Percentiles rank a stretch among this genome's conserved stretches.
phyloP scores from a whole-genome alignment of 2,888 invertebrate genomes.

The Drosophila anomelani region DNA sequence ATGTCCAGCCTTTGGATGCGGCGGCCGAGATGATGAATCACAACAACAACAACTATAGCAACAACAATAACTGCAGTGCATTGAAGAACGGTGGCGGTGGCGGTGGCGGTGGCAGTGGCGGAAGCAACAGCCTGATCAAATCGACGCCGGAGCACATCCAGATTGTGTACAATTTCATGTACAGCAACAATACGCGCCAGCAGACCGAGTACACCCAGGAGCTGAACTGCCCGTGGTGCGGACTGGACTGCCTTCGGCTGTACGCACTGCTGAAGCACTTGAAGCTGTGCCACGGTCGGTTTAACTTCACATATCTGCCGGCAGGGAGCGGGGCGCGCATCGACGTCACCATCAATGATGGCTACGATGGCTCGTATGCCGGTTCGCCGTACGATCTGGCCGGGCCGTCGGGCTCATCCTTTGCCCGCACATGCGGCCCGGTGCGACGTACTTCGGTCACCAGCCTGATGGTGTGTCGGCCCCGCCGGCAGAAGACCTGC shows the following conservation, averaged over 20 bases:
- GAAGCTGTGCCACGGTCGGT: slow-evolving; percentile 96
- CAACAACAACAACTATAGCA: slow-evolving; percentile 72
- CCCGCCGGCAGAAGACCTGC: slow-evolving; percentile 86
- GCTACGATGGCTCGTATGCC: slow-evolving; percentile 97
- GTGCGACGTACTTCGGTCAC: slow-evolving; percentile 88
- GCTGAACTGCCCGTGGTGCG: slow-evolving; percentile 98
- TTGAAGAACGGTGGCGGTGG: slow-evolving; percentile 45
- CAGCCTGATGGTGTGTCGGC: slow-evolving; percentile 88
- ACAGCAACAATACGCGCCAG: slow-evolving; percentile 97
- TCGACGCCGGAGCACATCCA: slow-evolving; percentile 87
- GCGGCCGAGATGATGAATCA: slow-evolving; percentile 73
- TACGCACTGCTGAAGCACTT: slow-evolving; percentile 97
- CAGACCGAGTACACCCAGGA: slow-evolving; percentile 98
- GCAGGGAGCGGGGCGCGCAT: slow-evolving; percentile 91
- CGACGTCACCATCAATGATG: slow-evolving; percentile 97
- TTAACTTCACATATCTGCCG: slow-evolving; percentile 92
- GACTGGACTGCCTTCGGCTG: slow-evolving; percentile 93
- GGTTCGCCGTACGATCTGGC: slow-evolving; percentile 96
- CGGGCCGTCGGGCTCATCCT: slow-evolving; percentile 89
- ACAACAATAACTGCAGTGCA: slow-evolving; percentile 57
- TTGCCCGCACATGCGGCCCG: slow-evolving; percentile 88
- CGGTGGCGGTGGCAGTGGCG: slow-evolving; percentile 19
- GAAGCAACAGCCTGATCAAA: slow-evolving; percentile 47
- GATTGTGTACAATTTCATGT: slow-evolving; percentile 97
- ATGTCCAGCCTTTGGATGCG: slow-evolving; percentile 67